Percentiles rank a stretch among this genome's conserved stretches.
These are phyloP conservation scores for Ooceraea biroi DNA, from an alignment of 1,140 invertebrate genomes.

Conservation along the genomic window DNA sequence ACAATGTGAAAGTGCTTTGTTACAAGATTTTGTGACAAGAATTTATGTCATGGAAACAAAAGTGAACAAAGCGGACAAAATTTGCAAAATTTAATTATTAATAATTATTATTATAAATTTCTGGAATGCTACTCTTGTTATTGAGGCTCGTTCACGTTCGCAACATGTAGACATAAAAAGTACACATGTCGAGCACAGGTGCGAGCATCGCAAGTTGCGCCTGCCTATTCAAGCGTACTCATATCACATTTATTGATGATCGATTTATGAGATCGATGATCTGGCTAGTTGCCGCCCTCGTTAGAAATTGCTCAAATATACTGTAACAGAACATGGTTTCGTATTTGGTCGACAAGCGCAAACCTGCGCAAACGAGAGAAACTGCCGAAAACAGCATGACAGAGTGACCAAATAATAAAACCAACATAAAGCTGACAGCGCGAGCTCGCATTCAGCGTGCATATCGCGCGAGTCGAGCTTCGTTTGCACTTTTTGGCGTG, in stretches of 20 bases:
- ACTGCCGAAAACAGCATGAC: constrained; percentile 14
- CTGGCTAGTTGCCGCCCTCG: constrained; percentile 24
- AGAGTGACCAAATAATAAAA: constrained; percentile 48
- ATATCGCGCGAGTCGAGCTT: constrained; percentile 9
- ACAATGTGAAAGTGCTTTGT: background rate
- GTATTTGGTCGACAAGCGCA: constrained; percentile 26
- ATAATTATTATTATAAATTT: background rate
- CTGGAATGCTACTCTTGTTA: background rate
- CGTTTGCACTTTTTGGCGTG: constrained; percentile 12
- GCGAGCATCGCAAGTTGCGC: background rate
- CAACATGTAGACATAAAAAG: constrained; percentile 4
- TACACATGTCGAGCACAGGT: background rate
- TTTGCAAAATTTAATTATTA: constrained; percentile 28
- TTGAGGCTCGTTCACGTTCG: background rate
- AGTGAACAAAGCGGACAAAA: no score
- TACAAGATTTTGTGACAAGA: no score
- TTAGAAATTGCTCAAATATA: constrained; percentile 60
- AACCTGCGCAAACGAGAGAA: constrained; percentile 13
- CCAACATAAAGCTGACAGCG: constrained; percentile 21
- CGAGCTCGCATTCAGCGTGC: constrained; percentile 23
- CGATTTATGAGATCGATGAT: background rate
- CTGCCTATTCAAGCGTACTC: constrained; percentile 1
- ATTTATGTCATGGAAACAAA: no score
- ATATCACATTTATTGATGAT: constrained; percentile 35
- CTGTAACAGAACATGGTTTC: constrained; percentile 9